Evolutionary conservation across 2,888 invertebrate species (phyloP).

Genomic region (Eupsilia transversa): DNA sequence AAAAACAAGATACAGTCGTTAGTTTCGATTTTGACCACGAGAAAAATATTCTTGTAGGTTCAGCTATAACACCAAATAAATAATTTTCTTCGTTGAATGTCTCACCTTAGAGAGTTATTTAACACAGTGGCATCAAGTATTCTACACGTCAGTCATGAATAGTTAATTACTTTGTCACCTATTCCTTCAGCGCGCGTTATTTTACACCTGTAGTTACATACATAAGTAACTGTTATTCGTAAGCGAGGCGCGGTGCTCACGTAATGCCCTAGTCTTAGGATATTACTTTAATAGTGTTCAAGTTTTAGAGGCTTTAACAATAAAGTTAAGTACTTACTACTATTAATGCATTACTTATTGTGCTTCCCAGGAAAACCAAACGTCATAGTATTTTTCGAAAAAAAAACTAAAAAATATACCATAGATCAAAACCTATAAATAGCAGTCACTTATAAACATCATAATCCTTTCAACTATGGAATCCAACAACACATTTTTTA

Average conservation of each 20-base stretch:
- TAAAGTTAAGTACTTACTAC: too few relatives aligned
- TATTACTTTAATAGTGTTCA: constrained; percentile 10
- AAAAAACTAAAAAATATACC: too few relatives aligned
- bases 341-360: too few relatives aligned
- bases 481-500: too few relatives aligned
- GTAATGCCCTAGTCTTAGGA: neutral
- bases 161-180: constrained; percentile 31
- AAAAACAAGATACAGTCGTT: too few relatives aligned
- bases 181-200: constrained; percentile 15
- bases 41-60: too few relatives aligned
- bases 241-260: neutral
- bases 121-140: constrained; percentile 1
- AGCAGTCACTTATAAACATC: too few relatives aligned
- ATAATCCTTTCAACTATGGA: too few relatives aligned
- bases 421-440: too few relatives aligned
- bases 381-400: too few relatives aligned
- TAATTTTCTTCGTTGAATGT: constrained; percentile 13
- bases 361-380: neutral
- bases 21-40: too few relatives aligned
- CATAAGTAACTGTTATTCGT: constrained; percentile 13
- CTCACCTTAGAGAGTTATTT: constrained; percentile 7
- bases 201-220: constrained; percentile 6
- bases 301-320: constrained; percentile 5
- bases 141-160: constrained; percentile 35
- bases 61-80: too few relatives aligned